Conservation (phyloP, 92 coral and sea anemone genomes). For the Montipora capitata region DNA sequence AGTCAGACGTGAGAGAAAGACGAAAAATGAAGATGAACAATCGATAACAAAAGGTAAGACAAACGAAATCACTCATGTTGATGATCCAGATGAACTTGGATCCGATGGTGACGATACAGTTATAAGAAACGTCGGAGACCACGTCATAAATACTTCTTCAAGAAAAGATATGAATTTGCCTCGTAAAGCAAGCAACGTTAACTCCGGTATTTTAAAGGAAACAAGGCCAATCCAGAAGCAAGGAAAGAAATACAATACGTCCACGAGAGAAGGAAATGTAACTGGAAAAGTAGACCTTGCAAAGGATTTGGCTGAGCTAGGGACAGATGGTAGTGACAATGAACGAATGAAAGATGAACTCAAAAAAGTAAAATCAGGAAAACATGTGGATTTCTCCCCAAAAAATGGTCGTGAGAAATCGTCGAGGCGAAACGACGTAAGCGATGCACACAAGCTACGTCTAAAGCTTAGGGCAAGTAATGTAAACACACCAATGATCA, state of each 20-base stretch:
- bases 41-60: neutral
- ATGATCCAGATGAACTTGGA: constrained; percentile 58
- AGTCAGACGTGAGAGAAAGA: neutral
- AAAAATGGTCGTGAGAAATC: neutral
- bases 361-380: neutral
- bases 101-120: constrained; percentile 12
- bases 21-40: neutral
- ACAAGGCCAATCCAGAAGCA: too few relatives aligned
- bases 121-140: neutral
- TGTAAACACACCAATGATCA: neutral
- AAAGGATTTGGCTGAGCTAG: constrained; percentile 53
- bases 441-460: neutral
- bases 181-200: neutral
- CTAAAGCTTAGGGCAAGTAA: neutral
- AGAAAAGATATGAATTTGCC: neutral
- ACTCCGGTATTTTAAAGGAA: neutral
- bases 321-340: constrained; percentile 33
- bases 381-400: neutral
- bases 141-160: neutral
- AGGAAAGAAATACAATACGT: neutral
- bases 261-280: neutral
- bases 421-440: neutral
- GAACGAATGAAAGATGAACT: neutral
- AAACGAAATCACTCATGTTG: neutral
- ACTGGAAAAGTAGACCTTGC: neutral